Percentiles rank a stretch among this genome's conserved stretches.
phyloP scores from a whole-genome alignment of 2,113 vertebrate genomes.

The Castor canadensis region DNA sequence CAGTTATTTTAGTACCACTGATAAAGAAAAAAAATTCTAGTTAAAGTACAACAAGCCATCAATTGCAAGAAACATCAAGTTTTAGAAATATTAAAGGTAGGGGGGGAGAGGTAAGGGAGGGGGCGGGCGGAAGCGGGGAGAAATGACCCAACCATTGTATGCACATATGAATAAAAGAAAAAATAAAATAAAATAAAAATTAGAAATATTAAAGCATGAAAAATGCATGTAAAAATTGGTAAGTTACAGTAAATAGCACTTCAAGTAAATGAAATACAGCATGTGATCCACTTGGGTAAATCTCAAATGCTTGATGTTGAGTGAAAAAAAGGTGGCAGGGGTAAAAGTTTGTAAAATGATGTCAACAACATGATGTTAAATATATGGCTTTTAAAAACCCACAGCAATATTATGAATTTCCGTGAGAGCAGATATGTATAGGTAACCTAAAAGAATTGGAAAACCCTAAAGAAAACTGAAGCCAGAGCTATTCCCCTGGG shows the following conservation, averaged over 20 bases:
- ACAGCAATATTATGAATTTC: not conserved
- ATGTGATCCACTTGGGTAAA: not conserved
- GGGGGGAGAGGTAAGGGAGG: too few relatives aligned
- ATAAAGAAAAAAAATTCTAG: not conserved
- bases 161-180: too few relatives aligned
- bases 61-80: not conserved
- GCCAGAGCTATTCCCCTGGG: not conserved
- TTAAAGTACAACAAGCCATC: not conserved
- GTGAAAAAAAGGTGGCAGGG: not conserved
- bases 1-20: not conserved
- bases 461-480: conserved; percentile 2
- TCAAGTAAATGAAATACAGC: not conserved
- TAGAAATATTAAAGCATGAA: not conserved
- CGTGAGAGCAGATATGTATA: not conserved
- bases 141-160: too few relatives aligned
- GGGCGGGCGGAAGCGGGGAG: too few relatives aligned
- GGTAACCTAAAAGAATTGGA: not conserved
- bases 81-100: conserved; percentile 24
- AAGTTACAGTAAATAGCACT: not conserved
- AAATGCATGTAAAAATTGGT: not conserved
- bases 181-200: too few relatives aligned
- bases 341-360: not conserved
- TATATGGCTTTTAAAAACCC: not conserved
- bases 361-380: not conserved
- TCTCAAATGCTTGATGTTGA: not conserved